Percentiles rank a stretch among this genome's conserved stretches.
Evolutionary conservation across 2,888 invertebrate species (phyloP).

Genomic region (Cheilosia vernalis): DNA sequence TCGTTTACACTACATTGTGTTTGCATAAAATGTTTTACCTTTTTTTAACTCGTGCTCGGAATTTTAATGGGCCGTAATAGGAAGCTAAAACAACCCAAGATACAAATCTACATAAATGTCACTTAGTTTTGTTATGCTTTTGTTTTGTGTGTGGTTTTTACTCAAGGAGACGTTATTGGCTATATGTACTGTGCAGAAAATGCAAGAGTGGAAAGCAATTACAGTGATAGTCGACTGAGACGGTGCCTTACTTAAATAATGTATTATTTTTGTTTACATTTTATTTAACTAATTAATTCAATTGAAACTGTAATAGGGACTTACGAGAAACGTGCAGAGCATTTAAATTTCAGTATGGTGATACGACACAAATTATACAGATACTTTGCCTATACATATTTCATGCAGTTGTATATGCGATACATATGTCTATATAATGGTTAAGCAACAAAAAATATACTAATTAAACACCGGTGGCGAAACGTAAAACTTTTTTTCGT

Average conservation of each 20-base stretch:
- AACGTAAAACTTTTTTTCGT: too few species aligned
- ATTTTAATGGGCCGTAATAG: slow-evolving; percentile 27
- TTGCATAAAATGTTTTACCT: slow-evolving; percentile 21
- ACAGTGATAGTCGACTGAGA: slow-evolving; percentile 7
- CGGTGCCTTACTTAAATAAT: slow-evolving; percentile 27
- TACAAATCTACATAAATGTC: slow-evolving; percentile 41
- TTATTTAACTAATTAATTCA: slow-evolving; percentile 14
- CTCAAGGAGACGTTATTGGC: slow-evolving; percentile 18
- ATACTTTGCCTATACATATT: too few species aligned
- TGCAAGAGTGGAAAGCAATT: not conserved
- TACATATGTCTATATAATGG: too few species aligned
- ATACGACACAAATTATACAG: not conserved
- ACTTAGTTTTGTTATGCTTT: slow-evolving; percentile 8
- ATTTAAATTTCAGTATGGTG: not conserved
- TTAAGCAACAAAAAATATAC: too few species aligned
- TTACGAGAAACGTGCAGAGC: slow-evolving; percentile 7
- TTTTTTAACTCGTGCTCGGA: slow-evolving; percentile 35
- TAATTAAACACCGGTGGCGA: too few species aligned
- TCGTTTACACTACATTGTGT: slow-evolving; percentile 25
- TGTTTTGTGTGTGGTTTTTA: not conserved
- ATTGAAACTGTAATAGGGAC: not conserved
- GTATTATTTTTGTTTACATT: slow-evolving; percentile 11
- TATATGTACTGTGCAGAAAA: not conserved
- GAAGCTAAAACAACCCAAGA: slow-evolving; percentile 10
- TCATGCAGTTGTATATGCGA: too few species aligned